Percentiles rank a stretch among this genome's conserved stretches.
Evolutionary conservation across 2,113 vertebrate species (phyloP).

Genomic region (Odocoileus hemionus): DNA sequence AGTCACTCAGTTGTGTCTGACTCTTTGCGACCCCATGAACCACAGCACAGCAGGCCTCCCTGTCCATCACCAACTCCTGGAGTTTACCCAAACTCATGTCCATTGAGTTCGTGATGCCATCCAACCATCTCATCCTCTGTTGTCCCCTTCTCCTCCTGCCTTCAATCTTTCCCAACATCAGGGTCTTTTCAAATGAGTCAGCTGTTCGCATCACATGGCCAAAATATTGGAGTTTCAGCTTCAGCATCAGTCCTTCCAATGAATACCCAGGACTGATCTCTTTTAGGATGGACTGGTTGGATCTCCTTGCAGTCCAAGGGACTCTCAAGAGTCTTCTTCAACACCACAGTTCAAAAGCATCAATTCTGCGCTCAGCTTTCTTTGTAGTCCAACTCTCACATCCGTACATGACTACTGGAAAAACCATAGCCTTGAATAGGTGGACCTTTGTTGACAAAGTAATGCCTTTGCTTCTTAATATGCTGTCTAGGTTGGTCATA

Average conservation of each 20-base stretch:
- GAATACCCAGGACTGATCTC: neutral
- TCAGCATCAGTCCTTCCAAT: neutral
- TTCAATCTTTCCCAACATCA: neutral
- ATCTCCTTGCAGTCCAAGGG: no score
- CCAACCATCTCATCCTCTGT: neutral
- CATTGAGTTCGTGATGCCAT: neutral
- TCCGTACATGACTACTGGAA: neutral
- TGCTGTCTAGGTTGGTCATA: neutral
- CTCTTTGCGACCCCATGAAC: neutral
- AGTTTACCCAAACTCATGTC: neutral
- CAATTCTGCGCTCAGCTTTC: neutral
- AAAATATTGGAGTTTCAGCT: neutral
- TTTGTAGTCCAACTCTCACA: neutral
- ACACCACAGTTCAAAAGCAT: no score
- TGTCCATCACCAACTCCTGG: neutral
- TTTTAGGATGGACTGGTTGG: neutral
- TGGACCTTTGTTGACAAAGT: neutral
- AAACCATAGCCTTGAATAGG: neutral
- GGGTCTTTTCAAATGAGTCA: neutral
- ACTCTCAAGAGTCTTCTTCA: no score
- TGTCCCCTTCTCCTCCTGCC: neutral
- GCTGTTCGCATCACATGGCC: neutral
- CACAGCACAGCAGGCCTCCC: neutral
- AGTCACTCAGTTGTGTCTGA: fast-evolving
- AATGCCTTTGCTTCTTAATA: neutral